Conservation (phyloP, 2,797 vertebrate species). For the Gymnopithys bicolor region DNA sequence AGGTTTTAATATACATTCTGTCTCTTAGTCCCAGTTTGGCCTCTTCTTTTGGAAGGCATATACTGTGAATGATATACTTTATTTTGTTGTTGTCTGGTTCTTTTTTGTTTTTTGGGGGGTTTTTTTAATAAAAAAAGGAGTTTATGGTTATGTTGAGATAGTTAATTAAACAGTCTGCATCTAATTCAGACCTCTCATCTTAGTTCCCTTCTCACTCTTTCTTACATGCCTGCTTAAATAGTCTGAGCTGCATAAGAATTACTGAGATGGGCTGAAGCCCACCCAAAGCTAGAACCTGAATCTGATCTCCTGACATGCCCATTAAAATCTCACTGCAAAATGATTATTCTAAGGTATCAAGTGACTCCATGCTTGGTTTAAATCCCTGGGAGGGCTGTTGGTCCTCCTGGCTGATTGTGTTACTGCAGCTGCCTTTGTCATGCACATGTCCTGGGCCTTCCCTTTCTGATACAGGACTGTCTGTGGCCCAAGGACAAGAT, state of each 20-base stretch:
- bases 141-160: not conserved
- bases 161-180: not conserved
- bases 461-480: not conserved
- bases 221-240: not conserved
- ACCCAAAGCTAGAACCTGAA: not conserved
- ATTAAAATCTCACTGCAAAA: not conserved
- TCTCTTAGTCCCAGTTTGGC: not conserved
- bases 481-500: not conserved
- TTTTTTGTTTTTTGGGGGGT: not conserved
- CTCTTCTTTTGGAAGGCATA: not conserved
- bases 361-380: not conserved
- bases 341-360: not conserved
- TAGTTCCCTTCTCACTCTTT: not conserved
- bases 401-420: not conserved
- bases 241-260: not conserved
- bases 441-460: not conserved
- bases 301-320: not conserved
- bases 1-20: conserved; percentile 33
- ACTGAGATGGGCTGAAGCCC: not conserved
- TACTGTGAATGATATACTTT: not conserved
- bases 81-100: not conserved
- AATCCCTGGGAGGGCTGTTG: not conserved
- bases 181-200: not conserved
- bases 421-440: not conserved
- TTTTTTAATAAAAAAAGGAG: not conserved